Base-by-base conservation (phyloP, 2,888 invertebrate genomes). In the Dyspetes luteomarginatus region DNA sequence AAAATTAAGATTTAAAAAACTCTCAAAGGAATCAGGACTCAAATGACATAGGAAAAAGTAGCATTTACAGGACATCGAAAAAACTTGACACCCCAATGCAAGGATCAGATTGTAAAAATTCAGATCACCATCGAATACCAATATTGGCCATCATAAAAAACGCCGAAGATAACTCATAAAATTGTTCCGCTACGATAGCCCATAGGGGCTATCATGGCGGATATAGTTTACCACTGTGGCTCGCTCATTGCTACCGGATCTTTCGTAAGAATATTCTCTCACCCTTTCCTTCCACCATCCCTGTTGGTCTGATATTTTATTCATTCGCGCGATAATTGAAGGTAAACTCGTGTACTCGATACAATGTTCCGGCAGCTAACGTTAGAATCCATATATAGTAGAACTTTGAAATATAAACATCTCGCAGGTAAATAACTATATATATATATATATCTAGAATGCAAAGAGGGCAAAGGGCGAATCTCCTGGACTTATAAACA, bases 261-360 rank as follows among this genome's bases (percentile, higher is more conserved):
- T 41, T 67, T 30, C 9, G 28, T n/a, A 22, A 22, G 30, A 24
- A 68, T 24, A 15, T 2, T 19, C 48, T 68, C 71, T 65, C 65
- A 43, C 30, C 58, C 24, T 12, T 50, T 55, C 24, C 28, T 43
- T 36, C 52, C 17, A 9, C n/a, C 3, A 36, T 17, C 58, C 68
- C 58, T 36, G 26, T 36, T 41, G 4, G n/a, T 24, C 64, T 65
- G 30, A 88, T 88, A 84, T 88, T 89, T 90, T 89, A 90, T 90
- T 90, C 90, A 89, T 90, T 88, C 83, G 75, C 83, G 85, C 85
- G 86, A 88, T 91, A 90, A 91, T 91, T 90, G 89, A 90, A 90
- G 89, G 89, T 90, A 90, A 89, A 91, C 89, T 88, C 86, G 84
- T 85, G 87, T 81, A 81, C 74, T 72, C 76, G 81, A 88, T 84